Conservation (phyloP, 2,797 vertebrate species). For the Poeciliopsis presidionis region DNA sequence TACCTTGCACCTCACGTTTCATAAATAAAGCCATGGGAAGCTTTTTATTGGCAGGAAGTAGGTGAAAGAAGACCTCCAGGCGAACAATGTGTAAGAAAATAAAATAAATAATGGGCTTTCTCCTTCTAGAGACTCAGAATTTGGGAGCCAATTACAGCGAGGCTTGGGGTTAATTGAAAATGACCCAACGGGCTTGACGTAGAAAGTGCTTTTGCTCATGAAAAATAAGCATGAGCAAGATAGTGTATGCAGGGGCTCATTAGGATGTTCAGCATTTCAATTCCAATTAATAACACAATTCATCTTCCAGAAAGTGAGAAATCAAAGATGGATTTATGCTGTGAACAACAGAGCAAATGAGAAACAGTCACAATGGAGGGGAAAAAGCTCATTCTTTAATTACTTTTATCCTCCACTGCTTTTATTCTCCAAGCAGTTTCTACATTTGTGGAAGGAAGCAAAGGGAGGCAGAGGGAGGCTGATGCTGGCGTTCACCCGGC, state of each 20-base stretch:
- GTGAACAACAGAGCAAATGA: constrained; percentile 18
- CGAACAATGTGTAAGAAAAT: constrained; percentile 20
- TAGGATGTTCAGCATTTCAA: constrained; percentile 54
- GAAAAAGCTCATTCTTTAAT: constrained; percentile 21
- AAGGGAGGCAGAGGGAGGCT: constrained; percentile 5
- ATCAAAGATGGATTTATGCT: constrained; percentile 28
- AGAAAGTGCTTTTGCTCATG: constrained; percentile 32
- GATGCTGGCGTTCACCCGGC: constrained; percentile 5
- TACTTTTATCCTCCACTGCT: constrained; percentile 34
- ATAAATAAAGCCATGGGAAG: constrained; percentile 45
- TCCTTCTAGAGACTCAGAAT: constrained; percentile 16
- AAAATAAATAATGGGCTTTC: constrained; percentile 41
- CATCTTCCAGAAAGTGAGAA: constrained; percentile 50
- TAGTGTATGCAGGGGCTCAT: constrained; percentile 58
- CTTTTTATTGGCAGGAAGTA: constrained; percentile 35
- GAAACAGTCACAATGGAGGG: constrained; percentile 11
- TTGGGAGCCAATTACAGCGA: constrained; percentile 49
- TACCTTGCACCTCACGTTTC: constrained; percentile 41
- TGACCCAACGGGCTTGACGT: constrained; percentile 45
- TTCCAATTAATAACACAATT: constrained; percentile 66
- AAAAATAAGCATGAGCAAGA: constrained; percentile 38
- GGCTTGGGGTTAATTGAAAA: constrained; percentile 55
- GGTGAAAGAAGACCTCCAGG: constrained; percentile 29
- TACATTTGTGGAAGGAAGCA: constrained; percentile 23
- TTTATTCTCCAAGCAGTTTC: constrained; percentile 21